These are phyloP conservation scores for Cephus pulcher DNA, from an alignment of 2,888 invertebrate genomes.

Conservation along the genomic window DNA sequence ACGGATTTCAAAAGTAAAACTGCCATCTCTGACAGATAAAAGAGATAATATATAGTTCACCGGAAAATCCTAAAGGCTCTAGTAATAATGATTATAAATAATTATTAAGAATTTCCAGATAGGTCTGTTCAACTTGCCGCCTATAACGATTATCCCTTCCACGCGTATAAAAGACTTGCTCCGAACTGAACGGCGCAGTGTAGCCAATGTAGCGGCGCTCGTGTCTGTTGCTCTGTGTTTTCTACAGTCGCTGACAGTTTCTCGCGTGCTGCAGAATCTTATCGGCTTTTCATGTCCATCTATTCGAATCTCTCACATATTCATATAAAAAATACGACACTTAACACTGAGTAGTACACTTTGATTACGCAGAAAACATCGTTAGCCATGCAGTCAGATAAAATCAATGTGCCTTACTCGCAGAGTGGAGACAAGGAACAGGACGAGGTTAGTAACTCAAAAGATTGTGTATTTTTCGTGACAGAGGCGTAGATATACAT, in stretches of 20 bases:
- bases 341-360: too few relatives aligned
- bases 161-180: neutral
- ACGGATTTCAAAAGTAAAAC: too few relatives aligned
- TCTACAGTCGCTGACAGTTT: neutral
- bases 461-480: neutral
- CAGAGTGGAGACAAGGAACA: conserved; percentile 72
- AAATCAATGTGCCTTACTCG: conserved; percentile 63
- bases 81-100: too few relatives aligned
- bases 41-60: too few relatives aligned
- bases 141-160: too few relatives aligned
- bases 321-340: too few relatives aligned
- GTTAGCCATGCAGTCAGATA: conserved; percentile 25
- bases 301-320: neutral
- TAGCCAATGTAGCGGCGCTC: neutral
- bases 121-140: too few relatives aligned
- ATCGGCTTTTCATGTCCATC: neutral
- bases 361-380: too few relatives aligned
- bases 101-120: too few relatives aligned
- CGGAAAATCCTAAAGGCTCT: too few relatives aligned
- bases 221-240: neutral
- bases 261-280: neutral
- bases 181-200: neutral
- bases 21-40: too few relatives aligned
- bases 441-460: conserved; percentile 73
- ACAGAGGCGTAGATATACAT: too few relatives aligned